Percentiles rank a stretch among this genome's conserved stretches.
phyloP scores from a whole-genome alignment of 2,113 vertebrate species.

The Aldabrachelys gigantea region DNA sequence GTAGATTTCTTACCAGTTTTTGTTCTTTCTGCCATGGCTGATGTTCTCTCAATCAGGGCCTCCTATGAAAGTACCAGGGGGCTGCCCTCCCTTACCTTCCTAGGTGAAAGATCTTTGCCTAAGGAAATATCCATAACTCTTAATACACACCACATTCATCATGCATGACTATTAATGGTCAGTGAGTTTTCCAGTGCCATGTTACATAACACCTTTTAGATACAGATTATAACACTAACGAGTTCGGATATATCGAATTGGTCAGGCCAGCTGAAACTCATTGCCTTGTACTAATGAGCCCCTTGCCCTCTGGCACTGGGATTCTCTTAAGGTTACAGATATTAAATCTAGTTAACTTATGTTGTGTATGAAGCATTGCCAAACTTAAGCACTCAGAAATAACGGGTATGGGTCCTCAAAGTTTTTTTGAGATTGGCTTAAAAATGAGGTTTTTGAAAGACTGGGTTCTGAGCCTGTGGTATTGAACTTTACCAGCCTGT shows the following conservation, averaged over 20 bases:
- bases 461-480: not conserved
- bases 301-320: not conserved
- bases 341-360: too few species aligned
- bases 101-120: not conserved
- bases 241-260: not conserved
- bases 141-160: not conserved
- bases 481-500: not conserved
- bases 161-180: not conserved
- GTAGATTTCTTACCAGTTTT: not conserved
- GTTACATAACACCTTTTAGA: not conserved
- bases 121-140: not conserved
- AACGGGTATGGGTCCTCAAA: not conserved
- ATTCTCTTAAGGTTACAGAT: not conserved
- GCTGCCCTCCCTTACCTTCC: not conserved
- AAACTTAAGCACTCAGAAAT: not conserved
- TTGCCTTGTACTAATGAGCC: not conserved
- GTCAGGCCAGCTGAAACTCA: not conserved
- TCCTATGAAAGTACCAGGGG: not conserved
- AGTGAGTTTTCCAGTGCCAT: not conserved
- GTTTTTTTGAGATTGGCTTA: not conserved
- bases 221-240: not conserved
- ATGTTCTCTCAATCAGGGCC: not conserved
- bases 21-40: not conserved
- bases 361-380: not conserved
- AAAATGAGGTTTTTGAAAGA: fast-evolving